Evolutionary conservation across 2,797 vertebrate genomes (phyloP).

Genomic region (Gobionotothen gibberifrons): DNA sequence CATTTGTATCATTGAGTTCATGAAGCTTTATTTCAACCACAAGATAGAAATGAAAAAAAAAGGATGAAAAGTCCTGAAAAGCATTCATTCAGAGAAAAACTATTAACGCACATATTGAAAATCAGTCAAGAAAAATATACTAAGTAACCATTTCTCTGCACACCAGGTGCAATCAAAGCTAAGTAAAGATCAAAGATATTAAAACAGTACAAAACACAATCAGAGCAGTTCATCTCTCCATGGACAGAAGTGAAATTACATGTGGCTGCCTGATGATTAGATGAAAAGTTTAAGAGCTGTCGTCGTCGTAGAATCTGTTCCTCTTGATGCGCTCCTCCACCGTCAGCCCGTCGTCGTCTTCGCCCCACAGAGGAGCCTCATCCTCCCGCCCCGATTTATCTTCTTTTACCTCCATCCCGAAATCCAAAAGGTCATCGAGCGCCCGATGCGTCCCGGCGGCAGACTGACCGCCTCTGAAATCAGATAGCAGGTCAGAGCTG

Average conservation of each 20-base stretch:
- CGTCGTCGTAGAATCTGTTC: conserved; percentile 86
- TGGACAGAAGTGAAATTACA: conserved; percentile 71
- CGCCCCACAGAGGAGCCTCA: conserved; percentile 57
- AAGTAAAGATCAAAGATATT: conserved; percentile 63
- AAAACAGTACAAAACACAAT: conserved; percentile 73
- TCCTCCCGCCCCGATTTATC: conserved; percentile 23
- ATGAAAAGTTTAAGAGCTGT: conserved; percentile 56
- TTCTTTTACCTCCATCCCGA: conserved; percentile 67
- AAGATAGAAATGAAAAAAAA: conserved; percentile 51
- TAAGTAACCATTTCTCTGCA: conserved; percentile 74
- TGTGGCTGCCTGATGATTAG: conserved; percentile 40
- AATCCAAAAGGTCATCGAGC: conserved; percentile 83
- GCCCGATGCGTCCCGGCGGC: conserved; percentile 35
- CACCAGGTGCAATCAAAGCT: conserved; percentile 84
- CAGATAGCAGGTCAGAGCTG: conserved; percentile 70
- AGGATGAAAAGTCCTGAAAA: neutral
- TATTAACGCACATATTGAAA: conserved; percentile 51
- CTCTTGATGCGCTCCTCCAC: conserved; percentile 88
- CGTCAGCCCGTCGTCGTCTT: conserved; percentile 76
- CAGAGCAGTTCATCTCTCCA: conserved; percentile 81
- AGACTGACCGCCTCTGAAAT: conserved; percentile 64
- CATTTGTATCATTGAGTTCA: conserved; percentile 29
- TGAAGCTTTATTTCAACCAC: conserved; percentile 74
- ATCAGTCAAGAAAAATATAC: conserved; percentile 60
- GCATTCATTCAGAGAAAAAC: conserved; percentile 66